phyloP scores from a whole-genome alignment of 2,888 invertebrate genomes.

The Aporophyla lueneburgensis region DNA sequence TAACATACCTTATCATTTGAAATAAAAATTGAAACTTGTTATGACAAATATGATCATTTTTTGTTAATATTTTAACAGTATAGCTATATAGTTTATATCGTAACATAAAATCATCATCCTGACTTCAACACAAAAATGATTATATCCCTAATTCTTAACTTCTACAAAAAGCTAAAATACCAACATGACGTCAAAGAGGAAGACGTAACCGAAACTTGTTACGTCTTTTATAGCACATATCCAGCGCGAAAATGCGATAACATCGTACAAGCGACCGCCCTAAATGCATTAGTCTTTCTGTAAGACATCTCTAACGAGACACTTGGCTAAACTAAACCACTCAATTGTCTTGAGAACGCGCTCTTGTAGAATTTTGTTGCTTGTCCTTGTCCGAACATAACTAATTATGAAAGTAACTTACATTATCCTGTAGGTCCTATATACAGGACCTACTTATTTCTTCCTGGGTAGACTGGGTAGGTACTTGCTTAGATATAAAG shows the following conservation, averaged over 20 bases:
- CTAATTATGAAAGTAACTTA: slow-evolving; percentile 31
- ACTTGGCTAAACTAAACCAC: slow-evolving; percentile 63
- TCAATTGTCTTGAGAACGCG: slow-evolving; percentile 56
- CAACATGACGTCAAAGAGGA: not conserved
- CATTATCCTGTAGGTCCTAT: too few relatives aligned
- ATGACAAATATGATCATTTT: too few relatives aligned
- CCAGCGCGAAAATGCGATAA: slow-evolving; percentile 52
- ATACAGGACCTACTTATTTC: not conserved
- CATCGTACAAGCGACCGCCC: slow-evolving; percentile 47
- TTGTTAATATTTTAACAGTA: too few relatives aligned
- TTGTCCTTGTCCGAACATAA: slow-evolving; percentile 35
- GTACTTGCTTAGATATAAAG: not conserved
- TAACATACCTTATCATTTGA: too few relatives aligned
- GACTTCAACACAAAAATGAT: too few relatives aligned
- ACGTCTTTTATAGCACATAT: slow-evolving; percentile 37
- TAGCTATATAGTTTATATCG: too few relatives aligned
- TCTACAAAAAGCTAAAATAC: slow-evolving; percentile 5
- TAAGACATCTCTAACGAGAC: slow-evolving; percentile 59
- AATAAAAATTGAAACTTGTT: too few relatives aligned
- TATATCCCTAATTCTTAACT: not conserved
- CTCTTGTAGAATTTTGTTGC: slow-evolving; percentile 41
- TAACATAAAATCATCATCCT: too few relatives aligned
- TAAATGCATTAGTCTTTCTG: slow-evolving; percentile 61
- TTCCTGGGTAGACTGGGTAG: not conserved
- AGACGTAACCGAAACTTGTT: slow-evolving; percentile 32